phyloP scores from a whole-genome alignment of 2,888 invertebrate species.

The Lepidochrysops patricia region DNA sequence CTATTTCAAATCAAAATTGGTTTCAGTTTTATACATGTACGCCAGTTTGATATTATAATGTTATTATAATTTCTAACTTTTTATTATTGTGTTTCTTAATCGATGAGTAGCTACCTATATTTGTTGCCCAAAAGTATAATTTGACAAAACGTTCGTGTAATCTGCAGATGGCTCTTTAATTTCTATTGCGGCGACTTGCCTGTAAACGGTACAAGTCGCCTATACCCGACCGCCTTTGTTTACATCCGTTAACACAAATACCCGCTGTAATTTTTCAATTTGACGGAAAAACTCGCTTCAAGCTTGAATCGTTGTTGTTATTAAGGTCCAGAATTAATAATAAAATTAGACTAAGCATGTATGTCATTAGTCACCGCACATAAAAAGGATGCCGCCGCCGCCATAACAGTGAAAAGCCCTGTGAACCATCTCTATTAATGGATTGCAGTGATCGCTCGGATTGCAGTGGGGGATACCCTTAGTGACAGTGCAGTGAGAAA shows the following conservation, averaged over 20 bases:
- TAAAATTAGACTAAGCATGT: slow-evolving; percentile 34
- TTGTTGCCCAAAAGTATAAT: no score
- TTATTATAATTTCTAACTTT: no score
- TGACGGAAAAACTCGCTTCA: slow-evolving; percentile 27
- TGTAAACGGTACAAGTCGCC: slow-evolving; percentile 32
- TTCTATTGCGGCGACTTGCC: slow-evolving; percentile 20
- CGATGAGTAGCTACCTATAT: no score
- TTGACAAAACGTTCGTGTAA: neutral
- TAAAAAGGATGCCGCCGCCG: slow-evolving; percentile 58
- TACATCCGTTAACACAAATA: slow-evolving; percentile 20
- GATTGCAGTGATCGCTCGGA: slow-evolving; percentile 71
- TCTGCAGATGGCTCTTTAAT: slow-evolving; percentile 14
- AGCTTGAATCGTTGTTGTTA: slow-evolving; percentile 35
- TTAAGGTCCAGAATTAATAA: slow-evolving; percentile 27
- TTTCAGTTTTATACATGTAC: no score
- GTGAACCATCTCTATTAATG: slow-evolving; percentile 37
- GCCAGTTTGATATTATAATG: no score
- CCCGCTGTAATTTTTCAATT: slow-evolving; percentile 17
- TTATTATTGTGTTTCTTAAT: no score
- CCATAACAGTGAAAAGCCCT: slow-evolving; percentile 40
- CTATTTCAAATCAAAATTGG: no score
- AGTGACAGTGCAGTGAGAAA: slow-evolving; percentile 59
- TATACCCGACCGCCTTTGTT: slow-evolving; percentile 24
- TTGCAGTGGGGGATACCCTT: slow-evolving; percentile 64
- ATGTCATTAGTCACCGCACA: slow-evolving; percentile 41